Conservation (phyloP, 2,888 invertebrate species). For the Pseudeuparius sepicola region DNA sequence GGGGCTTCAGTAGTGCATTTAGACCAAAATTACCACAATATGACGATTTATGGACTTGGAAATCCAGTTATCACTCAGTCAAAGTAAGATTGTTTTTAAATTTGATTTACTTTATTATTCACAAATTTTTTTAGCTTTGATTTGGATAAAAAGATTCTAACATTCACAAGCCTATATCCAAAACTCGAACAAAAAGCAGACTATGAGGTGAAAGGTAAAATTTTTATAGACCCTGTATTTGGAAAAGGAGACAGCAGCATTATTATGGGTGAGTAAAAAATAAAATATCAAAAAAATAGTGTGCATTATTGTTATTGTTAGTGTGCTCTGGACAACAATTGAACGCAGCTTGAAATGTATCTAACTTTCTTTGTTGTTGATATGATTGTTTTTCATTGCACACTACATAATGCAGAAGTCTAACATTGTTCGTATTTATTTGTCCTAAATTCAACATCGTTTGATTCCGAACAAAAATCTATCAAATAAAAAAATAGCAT, state of each 20-base stretch:
- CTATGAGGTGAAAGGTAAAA: constrained; percentile 21
- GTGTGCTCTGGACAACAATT: too few relatives aligned
- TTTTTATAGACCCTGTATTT: constrained; percentile 21
- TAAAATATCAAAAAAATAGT: too few relatives aligned
- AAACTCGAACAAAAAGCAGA: constrained; percentile 14
- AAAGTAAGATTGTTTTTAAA: constrained; percentile 18
- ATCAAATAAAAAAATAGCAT: neutral
- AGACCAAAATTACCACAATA: constrained; percentile 17
- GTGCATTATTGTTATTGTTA: too few relatives aligned
- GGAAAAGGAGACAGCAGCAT: constrained; percentile 19
- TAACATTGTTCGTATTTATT: too few relatives aligned
- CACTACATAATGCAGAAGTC: too few relatives aligned
- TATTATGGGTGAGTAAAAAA: constrained; percentile 19
- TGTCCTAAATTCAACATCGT: too few relatives aligned
- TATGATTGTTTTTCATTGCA: too few relatives aligned
- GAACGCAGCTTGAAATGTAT: too few relatives aligned
- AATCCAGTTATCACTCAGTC: constrained; percentile 13
- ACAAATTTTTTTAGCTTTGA: constrained; percentile 20
- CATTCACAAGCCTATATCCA: constrained; percentile 15
- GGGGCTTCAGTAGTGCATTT: constrained; percentile 19
- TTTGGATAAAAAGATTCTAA: constrained; percentile 16
- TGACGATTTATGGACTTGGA: constrained; percentile 17
- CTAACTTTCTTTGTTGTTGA: too few relatives aligned
- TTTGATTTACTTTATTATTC: neutral
- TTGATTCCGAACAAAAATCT: neutral